Evolutionary conservation across 37 sponge, comb jelly and placozoan species (phyloP).

Genomic region (Haliclona indistincta): DNA sequence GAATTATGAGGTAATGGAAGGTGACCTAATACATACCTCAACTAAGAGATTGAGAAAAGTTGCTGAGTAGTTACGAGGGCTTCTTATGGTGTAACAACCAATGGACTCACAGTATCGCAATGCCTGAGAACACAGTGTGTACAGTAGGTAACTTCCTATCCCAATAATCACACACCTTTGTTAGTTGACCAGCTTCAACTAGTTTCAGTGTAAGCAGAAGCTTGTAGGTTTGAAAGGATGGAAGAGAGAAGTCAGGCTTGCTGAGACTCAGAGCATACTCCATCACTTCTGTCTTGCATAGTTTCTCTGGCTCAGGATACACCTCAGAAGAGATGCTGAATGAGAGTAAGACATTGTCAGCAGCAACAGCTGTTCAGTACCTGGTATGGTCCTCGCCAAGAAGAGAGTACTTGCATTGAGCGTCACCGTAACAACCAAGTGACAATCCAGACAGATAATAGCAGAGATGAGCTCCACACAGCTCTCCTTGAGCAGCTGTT

Average conservation of each 20-base stretch:
- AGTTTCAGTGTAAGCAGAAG: slow-evolving; percentile 42
- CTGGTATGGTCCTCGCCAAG: slow-evolving; percentile 51
- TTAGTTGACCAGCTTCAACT: slow-evolving; percentile 50
- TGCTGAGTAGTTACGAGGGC: slow-evolving; percentile 6
- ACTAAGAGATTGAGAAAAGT: slow-evolving; percentile 22
- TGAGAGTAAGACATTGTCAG: neutral
- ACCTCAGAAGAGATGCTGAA: neutral
- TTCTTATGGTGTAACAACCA: slow-evolving; percentile 11
- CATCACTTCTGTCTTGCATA: slow-evolving; percentile 57
- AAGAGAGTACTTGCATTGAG: slow-evolving; percentile 44
- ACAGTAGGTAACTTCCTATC: neutral
- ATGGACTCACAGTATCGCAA: slow-evolving; percentile 72
- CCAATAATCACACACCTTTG: slow-evolving; percentile 6
- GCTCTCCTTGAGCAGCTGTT: slow-evolving; percentile 25
- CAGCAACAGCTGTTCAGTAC: neutral
- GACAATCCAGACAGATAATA: slow-evolving; percentile 50
- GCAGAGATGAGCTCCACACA: slow-evolving; percentile 73
- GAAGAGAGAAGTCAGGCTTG: slow-evolving; percentile 50
- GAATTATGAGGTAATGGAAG: neutral
- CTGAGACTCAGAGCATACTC: slow-evolving; percentile 75
- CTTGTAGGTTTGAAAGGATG: slow-evolving; percentile 69
- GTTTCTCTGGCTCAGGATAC: slow-evolving; percentile 32
- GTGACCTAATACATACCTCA: slow-evolving; percentile 21
- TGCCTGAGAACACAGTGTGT: slow-evolving; percentile 17
- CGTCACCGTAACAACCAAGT: slow-evolving; percentile 44